phyloP scores from a whole-genome alignment of 2,113 vertebrate species.

The Nothocercus julius region DNA sequence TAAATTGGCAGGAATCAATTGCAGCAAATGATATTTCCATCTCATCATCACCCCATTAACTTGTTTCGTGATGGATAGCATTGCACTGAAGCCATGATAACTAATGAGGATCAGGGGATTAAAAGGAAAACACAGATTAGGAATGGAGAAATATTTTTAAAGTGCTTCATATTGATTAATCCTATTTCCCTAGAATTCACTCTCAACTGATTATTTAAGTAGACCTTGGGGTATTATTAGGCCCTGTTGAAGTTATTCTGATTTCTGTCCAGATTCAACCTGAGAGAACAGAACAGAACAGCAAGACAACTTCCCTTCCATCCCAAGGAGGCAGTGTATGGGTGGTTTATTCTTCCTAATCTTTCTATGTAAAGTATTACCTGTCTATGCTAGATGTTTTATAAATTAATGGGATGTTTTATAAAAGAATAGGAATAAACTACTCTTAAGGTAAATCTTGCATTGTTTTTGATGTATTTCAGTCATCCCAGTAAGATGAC shows the following conservation, averaged over 20 bases:
- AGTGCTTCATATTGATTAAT: background rate
- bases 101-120: background rate
- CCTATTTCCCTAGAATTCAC: background rate
- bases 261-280: background rate
- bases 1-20: background rate
- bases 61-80: background rate
- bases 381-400: background rate
- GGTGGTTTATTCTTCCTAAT: background rate
- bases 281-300: background rate
- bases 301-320: background rate
- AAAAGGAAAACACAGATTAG: background rate
- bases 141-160: background rate
- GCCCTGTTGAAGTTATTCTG: background rate
- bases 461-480: background rate
- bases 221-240: background rate
- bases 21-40: background rate
- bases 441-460: background rate
- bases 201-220: background rate
- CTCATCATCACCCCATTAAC: background rate
- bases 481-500: background rate
- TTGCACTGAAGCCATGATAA: background rate
- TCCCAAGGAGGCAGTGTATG: background rate
- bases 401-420: background rate
- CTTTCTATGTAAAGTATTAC: background rate
- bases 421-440: background rate